Evolutionary conservation across 2,113 vertebrate genomes (phyloP).

Genomic region (Seriola rivoliana): DNA sequence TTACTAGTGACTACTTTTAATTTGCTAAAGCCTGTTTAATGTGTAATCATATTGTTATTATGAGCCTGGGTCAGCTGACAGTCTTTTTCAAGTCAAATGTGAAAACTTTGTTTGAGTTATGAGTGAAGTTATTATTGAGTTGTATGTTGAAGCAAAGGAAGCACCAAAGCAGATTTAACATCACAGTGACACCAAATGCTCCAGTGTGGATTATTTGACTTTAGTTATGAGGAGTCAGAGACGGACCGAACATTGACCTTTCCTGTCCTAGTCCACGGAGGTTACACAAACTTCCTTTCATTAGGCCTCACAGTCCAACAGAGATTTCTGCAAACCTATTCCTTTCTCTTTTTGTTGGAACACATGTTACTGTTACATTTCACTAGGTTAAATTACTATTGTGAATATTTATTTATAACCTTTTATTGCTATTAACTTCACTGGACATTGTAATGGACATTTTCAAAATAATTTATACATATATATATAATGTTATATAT

Average conservation of each 20-base stretch:
- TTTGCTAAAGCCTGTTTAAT: constrained; percentile 5
- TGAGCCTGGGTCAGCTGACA: neutral
- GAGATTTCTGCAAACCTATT: neutral
- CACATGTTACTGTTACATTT: constrained; percentile 11
- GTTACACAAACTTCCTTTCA: neutral
- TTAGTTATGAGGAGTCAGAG: neutral
- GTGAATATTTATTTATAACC: constrained; percentile 61
- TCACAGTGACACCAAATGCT: neutral
- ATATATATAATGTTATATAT: neutral
- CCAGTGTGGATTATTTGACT: neutral
- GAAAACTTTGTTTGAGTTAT: neutral
- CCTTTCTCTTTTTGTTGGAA: neutral
- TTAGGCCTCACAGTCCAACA: neutral
- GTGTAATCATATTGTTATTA: neutral
- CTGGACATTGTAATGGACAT: constrained; percentile 1
- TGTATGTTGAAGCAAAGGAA: neutral
- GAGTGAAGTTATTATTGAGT: neutral
- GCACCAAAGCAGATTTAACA: neutral
- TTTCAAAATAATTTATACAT: constrained; percentile 22
- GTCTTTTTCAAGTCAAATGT: neutral
- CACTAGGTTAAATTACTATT: neutral
- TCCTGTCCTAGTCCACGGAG: neutral
- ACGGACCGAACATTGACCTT: neutral
- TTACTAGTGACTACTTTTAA: neutral
- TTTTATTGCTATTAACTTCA: neutral